Conservation (phyloP, 2,888 invertebrate species). For the Rhimphoctona megacephalus region DNA sequence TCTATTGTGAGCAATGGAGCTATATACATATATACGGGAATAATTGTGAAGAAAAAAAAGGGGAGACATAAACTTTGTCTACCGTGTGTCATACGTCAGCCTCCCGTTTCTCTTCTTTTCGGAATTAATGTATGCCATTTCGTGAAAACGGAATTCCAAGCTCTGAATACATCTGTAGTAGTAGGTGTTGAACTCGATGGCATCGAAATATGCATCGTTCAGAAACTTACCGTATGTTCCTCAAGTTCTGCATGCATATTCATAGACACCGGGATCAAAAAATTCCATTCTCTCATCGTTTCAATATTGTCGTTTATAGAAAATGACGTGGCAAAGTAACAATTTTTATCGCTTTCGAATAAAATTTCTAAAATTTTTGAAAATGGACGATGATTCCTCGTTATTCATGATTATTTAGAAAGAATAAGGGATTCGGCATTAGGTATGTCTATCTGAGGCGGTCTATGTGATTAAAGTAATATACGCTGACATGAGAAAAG, state of each 20-base stretch:
- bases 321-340: not conserved
- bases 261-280: not conserved
- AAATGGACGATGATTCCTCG: not conserved
- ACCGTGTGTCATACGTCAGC: slow-evolving; percentile 43
- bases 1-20: slow-evolving; percentile 76
- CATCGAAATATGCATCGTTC: not conserved
- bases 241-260: not conserved
- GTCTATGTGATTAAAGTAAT: too few relatives aligned
- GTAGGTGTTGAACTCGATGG: not conserved
- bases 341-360: not conserved
- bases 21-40: slow-evolving; percentile 10
- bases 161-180: not conserved
- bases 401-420: not conserved
- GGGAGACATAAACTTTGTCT: slow-evolving; percentile 51
- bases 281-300: not conserved
- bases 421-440: too few relatives aligned
- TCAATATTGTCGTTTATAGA: not conserved
- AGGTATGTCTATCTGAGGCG: too few relatives aligned
- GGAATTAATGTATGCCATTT: slow-evolving; percentile 47
- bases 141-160: slow-evolving; percentile 13
- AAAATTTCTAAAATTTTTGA: not conserved
- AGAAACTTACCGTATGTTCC: not conserved
- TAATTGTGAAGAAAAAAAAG: slow-evolving; percentile 62
- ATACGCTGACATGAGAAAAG: too few relatives aligned
- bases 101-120: slow-evolving; percentile 21